Conservation (phyloP, 2,113 vertebrate genomes). For the Myotis lucifugus region DNA sequence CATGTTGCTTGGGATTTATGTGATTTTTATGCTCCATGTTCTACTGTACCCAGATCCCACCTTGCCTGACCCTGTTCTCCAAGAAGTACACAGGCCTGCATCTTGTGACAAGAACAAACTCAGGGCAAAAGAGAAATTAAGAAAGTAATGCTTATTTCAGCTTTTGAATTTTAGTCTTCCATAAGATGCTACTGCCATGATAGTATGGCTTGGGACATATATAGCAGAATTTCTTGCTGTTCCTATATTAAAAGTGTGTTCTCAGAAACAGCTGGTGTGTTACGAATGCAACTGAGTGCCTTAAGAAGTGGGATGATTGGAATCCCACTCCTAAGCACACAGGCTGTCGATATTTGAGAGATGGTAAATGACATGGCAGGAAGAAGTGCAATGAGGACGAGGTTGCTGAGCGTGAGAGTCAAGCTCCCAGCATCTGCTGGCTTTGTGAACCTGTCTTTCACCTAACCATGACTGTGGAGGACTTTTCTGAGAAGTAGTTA, state of each 20-base stretch:
- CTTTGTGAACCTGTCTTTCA: background rate
- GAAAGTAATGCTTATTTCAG: background rate
- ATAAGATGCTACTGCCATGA: constrained; percentile 22
- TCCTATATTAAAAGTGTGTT: constrained; percentile 70
- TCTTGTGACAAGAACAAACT: background rate
- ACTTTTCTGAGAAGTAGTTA: background rate
- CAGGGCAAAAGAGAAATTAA: background rate
- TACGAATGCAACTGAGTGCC: constrained; percentile 67
- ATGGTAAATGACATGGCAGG: constrained; percentile 60
- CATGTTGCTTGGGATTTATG: background rate
- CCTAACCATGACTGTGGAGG: background rate
- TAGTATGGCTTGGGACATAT: constrained; percentile 51
- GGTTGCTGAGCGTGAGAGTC: background rate
- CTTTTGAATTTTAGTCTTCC: constrained; percentile 57
- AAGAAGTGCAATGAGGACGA: background rate
- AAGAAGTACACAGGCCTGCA: background rate
- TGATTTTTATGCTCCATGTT: background rate
- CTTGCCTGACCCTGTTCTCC: background rate
- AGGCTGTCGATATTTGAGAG: constrained; percentile 62
- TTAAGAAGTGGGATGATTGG: constrained; percentile 68
- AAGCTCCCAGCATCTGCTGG: background rate
- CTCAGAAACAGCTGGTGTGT: constrained; percentile 71
- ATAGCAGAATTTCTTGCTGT: constrained; percentile 56
- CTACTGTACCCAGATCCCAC: background rate
- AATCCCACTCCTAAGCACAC: constrained; percentile 63